Evolutionary conservation across 2,113 vertebrate genomes (phyloP).

Genomic region (Psilopsiagon aymara): DNA sequence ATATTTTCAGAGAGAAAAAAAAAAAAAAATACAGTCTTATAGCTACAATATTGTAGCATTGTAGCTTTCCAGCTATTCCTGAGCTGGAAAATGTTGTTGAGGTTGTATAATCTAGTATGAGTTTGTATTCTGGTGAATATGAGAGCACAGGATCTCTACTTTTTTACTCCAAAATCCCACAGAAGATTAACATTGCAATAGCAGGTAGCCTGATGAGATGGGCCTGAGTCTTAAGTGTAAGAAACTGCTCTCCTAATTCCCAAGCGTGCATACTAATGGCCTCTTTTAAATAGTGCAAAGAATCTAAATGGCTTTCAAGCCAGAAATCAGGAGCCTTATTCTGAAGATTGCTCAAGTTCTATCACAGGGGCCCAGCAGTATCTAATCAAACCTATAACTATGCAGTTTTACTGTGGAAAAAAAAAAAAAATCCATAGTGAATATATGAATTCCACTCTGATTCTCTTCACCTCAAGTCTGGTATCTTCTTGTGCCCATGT

Average conservation of each 20-base stretch:
- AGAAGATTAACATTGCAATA: not conserved
- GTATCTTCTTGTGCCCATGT: not conserved
- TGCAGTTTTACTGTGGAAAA: not conserved
- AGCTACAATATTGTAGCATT: not conserved
- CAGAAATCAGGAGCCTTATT: not conserved
- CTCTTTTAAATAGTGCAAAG: not conserved
- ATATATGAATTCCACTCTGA: not conserved
- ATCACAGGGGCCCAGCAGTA: not conserved
- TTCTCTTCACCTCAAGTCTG: not conserved
- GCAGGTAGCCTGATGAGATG: not conserved
- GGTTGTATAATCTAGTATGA: not conserved
- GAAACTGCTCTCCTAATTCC: not conserved
- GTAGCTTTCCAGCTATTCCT: not conserved
- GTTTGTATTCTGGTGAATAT: not conserved
- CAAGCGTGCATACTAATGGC: not conserved
- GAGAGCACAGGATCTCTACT: not conserved
- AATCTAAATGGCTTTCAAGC: not conserved
- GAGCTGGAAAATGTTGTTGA: not conserved
- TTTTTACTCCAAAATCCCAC: not conserved
- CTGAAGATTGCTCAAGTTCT: not conserved
- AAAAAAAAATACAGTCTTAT: not conserved
- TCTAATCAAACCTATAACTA: not conserved
- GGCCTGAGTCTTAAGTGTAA: not conserved
- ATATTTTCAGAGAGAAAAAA: not conserved
- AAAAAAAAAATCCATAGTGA: not conserved